These are phyloP conservation scores for Pseudorhiza aurosa DNA, from an alignment of 30 jellyfish, hydroid and myxozoan genomes.

Conservation along the genomic window DNA sequence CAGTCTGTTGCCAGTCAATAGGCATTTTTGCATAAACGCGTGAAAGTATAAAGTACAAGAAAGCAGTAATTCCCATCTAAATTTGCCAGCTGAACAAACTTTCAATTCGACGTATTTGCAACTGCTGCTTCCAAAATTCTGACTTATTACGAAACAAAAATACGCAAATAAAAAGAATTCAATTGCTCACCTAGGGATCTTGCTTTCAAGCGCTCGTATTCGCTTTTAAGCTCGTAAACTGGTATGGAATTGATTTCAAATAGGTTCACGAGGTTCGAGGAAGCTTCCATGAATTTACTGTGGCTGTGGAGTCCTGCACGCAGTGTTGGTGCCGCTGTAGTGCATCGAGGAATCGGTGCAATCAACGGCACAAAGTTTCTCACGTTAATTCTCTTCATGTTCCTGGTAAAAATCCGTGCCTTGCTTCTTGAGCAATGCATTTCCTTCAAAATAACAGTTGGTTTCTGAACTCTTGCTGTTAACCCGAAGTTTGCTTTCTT, in stretches of 20 bases:
- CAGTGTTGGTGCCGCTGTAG: neutral
- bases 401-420: neutral
- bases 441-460: no score
- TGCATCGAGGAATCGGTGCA: neutral
- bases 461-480: no score
- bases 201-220: conserved; percentile 30
- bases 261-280: conserved; percentile 41
- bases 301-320: conserved; percentile 45
- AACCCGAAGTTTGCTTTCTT: no score
- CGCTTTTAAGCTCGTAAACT: conserved; percentile 34
- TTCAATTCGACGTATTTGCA: no score
- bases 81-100: no score
- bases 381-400: neutral
- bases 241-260: conserved; percentile 40
- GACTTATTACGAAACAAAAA: no score
- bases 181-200: conserved; percentile 14
- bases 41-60: no score
- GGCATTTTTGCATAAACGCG: no score
- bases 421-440: neutral
- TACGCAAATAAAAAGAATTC: no score
- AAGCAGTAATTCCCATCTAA: no score
- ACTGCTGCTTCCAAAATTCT: no score
- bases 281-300: conserved; percentile 51
- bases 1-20: no score
- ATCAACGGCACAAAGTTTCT: neutral